Evolutionary conservation across 2,113 vertebrate species (phyloP), one percentile per base, ranked within the genome.

Genomic region (Arothron firmamentum): DNA sequence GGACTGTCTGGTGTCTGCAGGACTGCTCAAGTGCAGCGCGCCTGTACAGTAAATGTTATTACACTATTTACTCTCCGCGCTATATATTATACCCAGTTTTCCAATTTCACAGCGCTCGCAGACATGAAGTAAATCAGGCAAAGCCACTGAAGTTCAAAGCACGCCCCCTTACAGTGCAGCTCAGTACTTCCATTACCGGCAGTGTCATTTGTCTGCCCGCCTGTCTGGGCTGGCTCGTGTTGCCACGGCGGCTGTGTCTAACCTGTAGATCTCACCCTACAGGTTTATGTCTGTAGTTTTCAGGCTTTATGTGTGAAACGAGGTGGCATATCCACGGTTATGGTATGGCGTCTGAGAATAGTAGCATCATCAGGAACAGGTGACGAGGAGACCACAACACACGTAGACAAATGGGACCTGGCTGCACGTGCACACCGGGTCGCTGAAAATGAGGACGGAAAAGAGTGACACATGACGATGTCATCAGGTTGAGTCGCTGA

Each of bases 71-170:
- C 49, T 62, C 49, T 75, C 53, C 19, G 78, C 72, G 74, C 60
- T 21, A 63, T 70, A 58, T 55, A 66, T 80, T 70, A 72, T 47
- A 14, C 21, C 25, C 63, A 65, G 70, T 59, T 58, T 50, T 62
- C 67, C 58, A 62, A 64, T 71, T 77, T 76, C 75, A 65, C 68
- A 66, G 62, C 48, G 38, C 68, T 72, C 65, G 72, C 64, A 1
- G 60, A 73, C 68, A 71, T 43, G 41, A 64, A 53, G 57, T 55
- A 80, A 72, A 62, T 78, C 80, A 77, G 52, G 45, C 65, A 72
- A 54, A 17, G 51, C 54, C 59, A 14, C 70, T 48, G 0, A 62
- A 67, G 75, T 75, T 48, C 77, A 78, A 51, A 48, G 63, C 78
- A 67, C 65, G 7, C 21, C 1, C 8, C 57, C 51, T 50, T 16